A percentile compares a stretch with the other conserved stretches of the same genome.
Conservation (phyloP, 2,888 invertebrate species). For the Halocaridina rubra region DNA sequence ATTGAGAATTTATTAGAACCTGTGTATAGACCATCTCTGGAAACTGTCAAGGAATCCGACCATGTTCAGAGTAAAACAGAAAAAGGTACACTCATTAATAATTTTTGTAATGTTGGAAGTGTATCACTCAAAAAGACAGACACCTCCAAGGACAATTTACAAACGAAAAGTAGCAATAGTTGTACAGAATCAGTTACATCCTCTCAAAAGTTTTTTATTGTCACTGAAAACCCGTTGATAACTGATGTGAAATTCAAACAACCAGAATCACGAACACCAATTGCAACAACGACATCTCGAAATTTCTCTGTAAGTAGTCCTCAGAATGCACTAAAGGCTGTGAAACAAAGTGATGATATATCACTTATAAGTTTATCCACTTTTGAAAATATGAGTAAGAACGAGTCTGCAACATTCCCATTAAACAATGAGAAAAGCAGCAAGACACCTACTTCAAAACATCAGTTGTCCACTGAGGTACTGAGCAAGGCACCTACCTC, state of each 20-base stretch:
- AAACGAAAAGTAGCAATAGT: neutral
- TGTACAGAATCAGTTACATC: neutral
- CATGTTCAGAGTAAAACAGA: neutral
- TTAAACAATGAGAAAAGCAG: neutral
- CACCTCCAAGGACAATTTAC: neutral
- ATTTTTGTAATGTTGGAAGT: neutral
- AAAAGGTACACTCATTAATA: neutral
- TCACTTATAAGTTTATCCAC: neutral
- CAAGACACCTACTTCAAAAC: too few species aligned
- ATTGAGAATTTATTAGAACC: neutral
- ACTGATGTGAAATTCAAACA: neutral
- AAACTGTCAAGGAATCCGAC: neutral
- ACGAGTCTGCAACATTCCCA: neutral
- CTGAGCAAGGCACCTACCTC: neutral
- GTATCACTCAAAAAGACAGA: neutral
- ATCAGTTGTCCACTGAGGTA: neutral
- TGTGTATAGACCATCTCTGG: neutral
- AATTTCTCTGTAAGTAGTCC: too few species aligned
- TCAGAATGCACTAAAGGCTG: neutral
- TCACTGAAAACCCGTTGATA: neutral
- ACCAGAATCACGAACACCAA: neutral
- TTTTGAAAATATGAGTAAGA: too few species aligned
- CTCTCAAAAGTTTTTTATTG: neutral
- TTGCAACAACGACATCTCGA: neutral
- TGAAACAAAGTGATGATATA: neutral